Base-by-base conservation (phyloP, 2,888 invertebrate genomes). In the Drosophila atroscutellata region DNA sequence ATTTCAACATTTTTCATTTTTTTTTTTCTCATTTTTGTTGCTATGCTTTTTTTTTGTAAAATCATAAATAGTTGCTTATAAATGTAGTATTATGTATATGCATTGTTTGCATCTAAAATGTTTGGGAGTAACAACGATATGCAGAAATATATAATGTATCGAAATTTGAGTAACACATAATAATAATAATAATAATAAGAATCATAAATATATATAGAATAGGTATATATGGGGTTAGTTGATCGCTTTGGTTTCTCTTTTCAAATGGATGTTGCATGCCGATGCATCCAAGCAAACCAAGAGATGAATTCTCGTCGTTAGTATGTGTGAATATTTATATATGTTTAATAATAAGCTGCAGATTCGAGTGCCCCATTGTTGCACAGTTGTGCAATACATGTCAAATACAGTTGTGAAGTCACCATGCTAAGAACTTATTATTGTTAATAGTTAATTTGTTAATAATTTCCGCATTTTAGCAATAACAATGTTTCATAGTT, bases 61-160 rank as follows among this genome's bases (percentile, higher is more conserved):
- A 58, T 66, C 75, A 75, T 67, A 72, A 59, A 34, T 56, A 45
- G 55, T 72, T 58, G 45, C 68, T 72, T 81, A 83, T 49, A 72
- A 52, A 67, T 73, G 39, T 78, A 77, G 37, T 64, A 57, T 75
- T 69, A 50, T 67, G 36, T 71, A 50, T 72, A 67, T 71, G 77
- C 67, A 51, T 45, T 67, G 50, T 30, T 49, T 56, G 71, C 67
- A 60, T 67, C 50, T 71, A 64, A 63, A 64, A 42, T 54, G 57
- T 74, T 78, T 64, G 67, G 49, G 63, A 65, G 60, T 72, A 83
- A 80, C 82, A 85, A 85, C 86, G 84, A 85, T 88, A 88, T 85
- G 85, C 89, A 77, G 80, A 80, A 83, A 75, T 68, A 80, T 69
- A 52, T 51, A 62, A 30, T 50, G 26, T 59, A 59, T 62, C 58